Base-by-base conservation (phyloP, 2,797 vertebrate genomes). In the Chaetodon trifasciatus region DNA sequence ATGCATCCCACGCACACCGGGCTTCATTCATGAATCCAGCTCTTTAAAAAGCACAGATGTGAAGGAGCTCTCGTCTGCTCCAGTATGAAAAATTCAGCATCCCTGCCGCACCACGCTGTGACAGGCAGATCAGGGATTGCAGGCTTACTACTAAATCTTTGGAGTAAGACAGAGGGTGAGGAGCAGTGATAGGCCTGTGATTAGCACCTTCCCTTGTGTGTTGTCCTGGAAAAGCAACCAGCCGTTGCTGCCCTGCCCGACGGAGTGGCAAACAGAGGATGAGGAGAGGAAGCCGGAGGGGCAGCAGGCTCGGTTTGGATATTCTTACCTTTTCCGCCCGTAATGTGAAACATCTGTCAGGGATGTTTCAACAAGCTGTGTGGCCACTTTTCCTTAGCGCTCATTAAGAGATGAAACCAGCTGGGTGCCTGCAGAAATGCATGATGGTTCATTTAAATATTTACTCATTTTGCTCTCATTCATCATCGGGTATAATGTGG, bases 311-410 rank as follows among this genome's bases (percentile, higher is more conserved):
- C 49, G 72, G 11, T 65, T 28, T 53, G 61, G 40, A 56, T 52
- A 24, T 76, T 47, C 55, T 75, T 64, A 21, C 52, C 21, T 67
- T 76, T 61, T 55, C 24, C 35, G 6, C 35, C 16, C 0, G 0
- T 83, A 84, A 86, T 89, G 88, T 23, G 58, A 74, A 70, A 69
- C 85, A 89, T 91, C 76, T 58, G 81, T 92, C 84, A 86, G 44
- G 65, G 83, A 23, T 6, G 70, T 77, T 86, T 84, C 77, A 85
- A 58, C 81, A 35, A 82, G 79, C 83, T 60, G 42, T 56, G 86
- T 62, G 81, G 81, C 70, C 81, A 77, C 84, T 83, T 84, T 79
- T 73, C 81, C 52, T 23, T 40, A 40, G 53, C 2, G 44, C 81
- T 89, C 87, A 80, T 90, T 92, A 89, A 52, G 68, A 85, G 70